Base-by-base conservation (phyloP, 2,797 vertebrate species). In the Philypnodon macrostomus region DNA sequence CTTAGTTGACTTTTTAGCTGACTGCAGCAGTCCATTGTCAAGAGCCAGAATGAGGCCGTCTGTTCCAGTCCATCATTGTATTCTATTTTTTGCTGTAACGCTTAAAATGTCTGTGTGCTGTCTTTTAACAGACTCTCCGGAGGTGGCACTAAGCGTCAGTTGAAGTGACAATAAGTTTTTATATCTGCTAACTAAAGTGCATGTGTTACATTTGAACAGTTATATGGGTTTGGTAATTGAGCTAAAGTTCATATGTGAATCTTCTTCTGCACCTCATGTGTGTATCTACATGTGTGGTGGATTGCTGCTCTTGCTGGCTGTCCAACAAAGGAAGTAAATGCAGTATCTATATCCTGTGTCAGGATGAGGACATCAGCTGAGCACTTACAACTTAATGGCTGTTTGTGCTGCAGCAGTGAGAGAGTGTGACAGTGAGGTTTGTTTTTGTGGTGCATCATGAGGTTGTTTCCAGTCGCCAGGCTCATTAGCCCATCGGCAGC, bases 381-480 rank as follows among this genome's bases (percentile, higher is more conserved):
- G 72, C 16, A 15, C 38, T 17, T 45, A n/a, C 53, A 70, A 50
- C 24, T 27, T 23, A 4, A 14, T 50, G 26, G 45, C 8, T 59
- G 26, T 70, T 51, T 44, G 13, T 5, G 4, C 18, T 56, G 18
- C 34, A 57, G 29, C 47, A n/a, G 41, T 52, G 40, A 63, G 49
- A 17, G 44, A 58, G 24, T 63, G 49, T 71, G 52, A 53, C 12
- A 13, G 53, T 47, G 40, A 63, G 34, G 33, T 76, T 70, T 57
- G 60, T 74, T 80, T 66, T 66, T 53, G 65, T 73, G 73, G 66
- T 71, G 52, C 67, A 76, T 75, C 70, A 80, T 29, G 47, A 83
- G 75, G 66, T 84, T 64, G 70, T 61, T 75, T 86, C 66, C 75
- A 56, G 67, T 83, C 67, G 81, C 82, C 88, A 88, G 81, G 75